Base-by-base conservation (phyloP, 2,888 invertebrate species). In the Dolomedes plantarius region DNA sequence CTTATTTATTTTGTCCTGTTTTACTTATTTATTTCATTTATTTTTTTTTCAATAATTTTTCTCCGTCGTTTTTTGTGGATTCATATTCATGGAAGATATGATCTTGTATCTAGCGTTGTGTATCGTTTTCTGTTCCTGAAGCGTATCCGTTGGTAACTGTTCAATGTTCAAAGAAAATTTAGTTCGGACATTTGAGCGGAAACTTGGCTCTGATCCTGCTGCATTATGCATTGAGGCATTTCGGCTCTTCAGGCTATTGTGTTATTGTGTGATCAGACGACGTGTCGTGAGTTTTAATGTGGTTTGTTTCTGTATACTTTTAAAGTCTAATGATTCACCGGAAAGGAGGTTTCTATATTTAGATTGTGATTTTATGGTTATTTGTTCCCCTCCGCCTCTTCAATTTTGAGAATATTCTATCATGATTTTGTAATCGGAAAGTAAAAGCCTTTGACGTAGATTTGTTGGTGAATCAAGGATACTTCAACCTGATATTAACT, bases 241-340 rank as follows among this genome's bases (percentile, higher is more conserved):
- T 56, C 23, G 19, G 23, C 3, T 56, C 56, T 56, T 19, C 23
- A 11, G 56, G 56, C 56, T 56, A 56, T 56, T 56, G 56, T 56
- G 56, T 56, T 56, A 56, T 56, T 56, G 56, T 56, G 56, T 56
- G 56, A 56, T 56, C 56, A 56, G 16, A 56, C 19, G 56, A 56
- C 56, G 56, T 56, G 56, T 56, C 23, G 56, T 3, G 56, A 19
- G 23, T 56, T 56, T 3, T 16, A 56, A 56, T 56, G 56, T 23
- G 56, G 3, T 23, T 56, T 3, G 56, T 23, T 56, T 19, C 23
- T 23, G 3, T 1, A 23, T 56, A 56, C 19, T 19, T 23, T 1
- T 56, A 23, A 16, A n/a, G 3, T 23, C 3, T 3, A 19, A 5
- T 36, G 16, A 56, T 23, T 23, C 23, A 6, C 5, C 23, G 56